Conservation (phyloP, 1,140 invertebrate species). For the Neomicropteryx cornuta region DNA sequence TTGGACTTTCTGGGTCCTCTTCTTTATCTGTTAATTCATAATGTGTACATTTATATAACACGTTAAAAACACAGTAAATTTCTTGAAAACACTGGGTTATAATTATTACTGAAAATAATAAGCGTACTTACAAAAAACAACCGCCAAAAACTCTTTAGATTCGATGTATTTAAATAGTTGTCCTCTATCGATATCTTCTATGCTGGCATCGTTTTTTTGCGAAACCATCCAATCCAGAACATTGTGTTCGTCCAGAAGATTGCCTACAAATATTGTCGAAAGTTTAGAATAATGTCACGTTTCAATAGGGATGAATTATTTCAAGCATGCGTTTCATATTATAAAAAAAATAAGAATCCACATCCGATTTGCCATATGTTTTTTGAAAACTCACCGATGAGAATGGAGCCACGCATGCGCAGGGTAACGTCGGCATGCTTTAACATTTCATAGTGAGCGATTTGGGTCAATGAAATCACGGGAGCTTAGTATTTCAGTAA, state of each 20-base stretch:
- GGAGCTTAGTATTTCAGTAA: no score
- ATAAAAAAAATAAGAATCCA: constrained; percentile 32
- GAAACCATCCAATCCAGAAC: constrained; percentile 85
- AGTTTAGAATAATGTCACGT: not conserved
- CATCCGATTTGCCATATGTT: constrained; percentile 35
- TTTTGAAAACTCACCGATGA: constrained; percentile 33
- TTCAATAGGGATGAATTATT: not conserved
- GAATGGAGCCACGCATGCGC: no score
- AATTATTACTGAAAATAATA: constrained; percentile 1
- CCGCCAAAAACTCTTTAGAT: constrained; percentile 84
- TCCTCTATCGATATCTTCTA: constrained; percentile 82
- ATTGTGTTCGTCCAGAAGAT: constrained; percentile 72
- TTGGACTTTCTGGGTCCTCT: constrained; percentile 66
- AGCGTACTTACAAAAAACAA: constrained; percentile 78
- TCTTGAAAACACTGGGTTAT: not conserved
- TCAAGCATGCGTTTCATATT: not conserved
- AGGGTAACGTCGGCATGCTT: no score
- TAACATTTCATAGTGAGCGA: no score
- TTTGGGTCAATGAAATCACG: no score
- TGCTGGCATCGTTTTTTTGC: constrained; percentile 87
- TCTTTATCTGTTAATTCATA: constrained; percentile 55
- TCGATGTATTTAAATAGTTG: constrained; percentile 77
- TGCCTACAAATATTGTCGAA: constrained; percentile 51
- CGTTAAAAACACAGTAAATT: constrained; percentile 1
- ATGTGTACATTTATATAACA: not conserved